Evolutionary conservation across 2,888 invertebrate genomes (phyloP).

Genomic region (Prostheceraeus crozeri): DNA sequence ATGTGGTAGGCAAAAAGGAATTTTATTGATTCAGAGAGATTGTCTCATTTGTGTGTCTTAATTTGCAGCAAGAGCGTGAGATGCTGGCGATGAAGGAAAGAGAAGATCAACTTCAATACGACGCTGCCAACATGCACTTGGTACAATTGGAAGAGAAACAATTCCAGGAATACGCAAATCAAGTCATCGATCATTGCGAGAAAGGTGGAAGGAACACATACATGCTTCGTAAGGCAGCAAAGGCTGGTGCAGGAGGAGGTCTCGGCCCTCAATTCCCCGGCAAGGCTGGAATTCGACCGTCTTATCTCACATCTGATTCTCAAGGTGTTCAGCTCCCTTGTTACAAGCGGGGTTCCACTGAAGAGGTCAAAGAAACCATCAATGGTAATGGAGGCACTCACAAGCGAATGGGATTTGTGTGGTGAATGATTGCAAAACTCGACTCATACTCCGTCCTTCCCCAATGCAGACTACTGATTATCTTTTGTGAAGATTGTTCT

Average conservation of each 20-base stretch:
- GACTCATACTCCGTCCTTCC: too few species aligned
- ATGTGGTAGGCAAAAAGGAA: too few species aligned
- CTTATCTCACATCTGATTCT: slow-evolving; percentile 52
- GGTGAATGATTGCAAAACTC: too few species aligned
- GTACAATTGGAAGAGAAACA: slow-evolving; percentile 52
- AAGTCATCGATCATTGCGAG: slow-evolving; percentile 55
- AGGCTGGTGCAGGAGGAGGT: slow-evolving; percentile 51
- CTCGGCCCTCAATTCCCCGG: slow-evolving; percentile 51
- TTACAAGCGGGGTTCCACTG: slow-evolving; percentile 48
- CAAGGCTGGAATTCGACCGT: slow-evolving; percentile 53
- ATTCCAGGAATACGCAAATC: slow-evolving; percentile 53
- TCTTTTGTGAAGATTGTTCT: too few species aligned
- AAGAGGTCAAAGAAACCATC: slow-evolving; percentile 49
- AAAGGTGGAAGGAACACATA: slow-evolving; percentile 53
- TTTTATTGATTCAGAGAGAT: too few species aligned
- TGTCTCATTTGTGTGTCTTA: too few species aligned
- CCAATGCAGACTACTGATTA: too few species aligned
- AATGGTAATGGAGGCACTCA: slow-evolving; percentile 47
- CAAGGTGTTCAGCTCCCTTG: slow-evolving; percentile 53
- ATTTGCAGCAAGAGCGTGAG: slow-evolving; percentile 11
- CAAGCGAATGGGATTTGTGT: slow-evolving; percentile 54
- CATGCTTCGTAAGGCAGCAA: slow-evolving; percentile 52
- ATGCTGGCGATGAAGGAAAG: slow-evolving; percentile 40
- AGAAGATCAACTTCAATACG: slow-evolving; percentile 45
- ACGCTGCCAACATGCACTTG: slow-evolving; percentile 49